Conservation (phyloP, 2,113 vertebrate genomes). For the Cepphus grylle region DNA sequence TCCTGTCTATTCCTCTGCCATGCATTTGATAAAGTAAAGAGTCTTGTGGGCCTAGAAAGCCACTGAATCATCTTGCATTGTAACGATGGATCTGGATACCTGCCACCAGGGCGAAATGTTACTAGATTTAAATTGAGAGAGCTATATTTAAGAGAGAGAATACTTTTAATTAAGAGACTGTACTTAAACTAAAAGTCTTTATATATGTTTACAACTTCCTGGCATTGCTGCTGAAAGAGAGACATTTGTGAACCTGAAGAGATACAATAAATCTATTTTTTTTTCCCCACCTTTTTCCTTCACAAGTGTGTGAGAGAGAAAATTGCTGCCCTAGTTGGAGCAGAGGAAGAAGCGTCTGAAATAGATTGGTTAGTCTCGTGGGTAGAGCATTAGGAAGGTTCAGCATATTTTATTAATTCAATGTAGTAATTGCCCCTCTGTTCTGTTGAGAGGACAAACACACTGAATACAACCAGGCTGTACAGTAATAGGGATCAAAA, state of each 20-base stretch:
- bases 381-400: neutral
- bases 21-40: slow-evolving; percentile 12
- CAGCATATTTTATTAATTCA: neutral
- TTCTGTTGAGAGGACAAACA: neutral
- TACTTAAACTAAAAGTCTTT: slow-evolving; percentile 2
- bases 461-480: neutral
- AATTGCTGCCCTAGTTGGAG: neutral
- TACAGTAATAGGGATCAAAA: neutral
- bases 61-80: neutral
- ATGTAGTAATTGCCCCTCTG: neutral
- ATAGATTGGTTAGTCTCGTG: neutral
- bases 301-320: neutral
- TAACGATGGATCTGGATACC: neutral
- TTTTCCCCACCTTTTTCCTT: accelerated
- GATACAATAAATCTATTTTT: neutral
- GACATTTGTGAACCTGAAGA: neutral
- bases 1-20: neutral
- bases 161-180: slow-evolving; percentile 38
- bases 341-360: neutral
- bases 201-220: slow-evolving; percentile 15
- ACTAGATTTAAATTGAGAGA: neutral
- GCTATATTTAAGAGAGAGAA: slow-evolving; percentile 22
- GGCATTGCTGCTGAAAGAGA: neutral
- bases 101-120: slow-evolving; percentile 30
- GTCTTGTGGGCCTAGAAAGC: neutral